A percentile compares a stretch with the other conserved stretches of the same genome.
phyloP scores from a whole-genome alignment of 2,888 invertebrate species.

The Stenotaenia linearis region DNA sequence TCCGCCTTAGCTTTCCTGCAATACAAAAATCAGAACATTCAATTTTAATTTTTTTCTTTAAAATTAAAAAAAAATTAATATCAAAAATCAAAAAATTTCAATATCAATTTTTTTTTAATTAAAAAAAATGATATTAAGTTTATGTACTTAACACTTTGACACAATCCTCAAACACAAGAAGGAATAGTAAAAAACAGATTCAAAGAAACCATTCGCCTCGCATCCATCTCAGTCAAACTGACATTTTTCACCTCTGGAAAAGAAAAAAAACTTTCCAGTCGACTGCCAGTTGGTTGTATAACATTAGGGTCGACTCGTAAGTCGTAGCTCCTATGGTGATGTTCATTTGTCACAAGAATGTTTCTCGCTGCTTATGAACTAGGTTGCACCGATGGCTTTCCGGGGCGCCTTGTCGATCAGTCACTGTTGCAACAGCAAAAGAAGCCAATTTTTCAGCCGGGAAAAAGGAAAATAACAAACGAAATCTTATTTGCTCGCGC shows the following conservation, averaged over 20 bases:
- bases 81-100: too few species aligned
- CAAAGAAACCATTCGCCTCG: background rate
- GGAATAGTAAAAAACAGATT: background rate
- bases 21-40: too few species aligned
- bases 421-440: background rate
- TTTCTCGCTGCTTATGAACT: background rate
- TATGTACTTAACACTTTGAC: background rate
- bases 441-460: background rate
- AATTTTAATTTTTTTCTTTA: too few species aligned
- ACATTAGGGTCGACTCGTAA: background rate
- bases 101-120: too few species aligned
- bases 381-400: background rate
- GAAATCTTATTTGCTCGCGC: background rate
- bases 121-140: too few species aligned
- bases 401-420: background rate
- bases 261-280: background rate
- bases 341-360: background rate
- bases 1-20: too few species aligned
- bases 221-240: background rate
- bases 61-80: too few species aligned
- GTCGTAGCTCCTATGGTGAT: background rate
- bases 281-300: background rate
- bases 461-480: background rate
- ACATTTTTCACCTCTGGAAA: background rate
- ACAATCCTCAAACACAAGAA: background rate